Conservation (phyloP, 1,140 invertebrate genomes). For the Macrobrachium nipponense region DNA sequence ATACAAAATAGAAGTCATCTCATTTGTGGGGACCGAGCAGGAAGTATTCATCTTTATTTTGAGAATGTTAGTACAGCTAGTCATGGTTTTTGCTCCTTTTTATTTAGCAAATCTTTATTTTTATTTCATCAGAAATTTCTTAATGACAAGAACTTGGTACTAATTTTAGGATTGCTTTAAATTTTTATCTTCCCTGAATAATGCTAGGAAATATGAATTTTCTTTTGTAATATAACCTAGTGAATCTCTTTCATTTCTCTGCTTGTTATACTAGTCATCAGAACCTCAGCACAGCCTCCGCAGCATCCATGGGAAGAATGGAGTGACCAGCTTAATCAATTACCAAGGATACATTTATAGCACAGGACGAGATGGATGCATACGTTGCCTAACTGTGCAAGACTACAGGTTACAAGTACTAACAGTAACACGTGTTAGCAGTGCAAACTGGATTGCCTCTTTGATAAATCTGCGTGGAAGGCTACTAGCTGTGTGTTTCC, state of each 20-base stretch:
- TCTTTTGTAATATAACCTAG: too few relatives aligned
- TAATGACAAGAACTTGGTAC: too few relatives aligned
- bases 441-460: slow-evolving; percentile 26
- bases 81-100: too few relatives aligned
- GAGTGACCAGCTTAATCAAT: slow-evolving; percentile 30
- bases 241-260: too few relatives aligned
- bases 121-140: too few relatives aligned
- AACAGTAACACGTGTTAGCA: slow-evolving; percentile 25
- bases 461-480: slow-evolving; percentile 7
- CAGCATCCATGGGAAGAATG: slow-evolving; percentile 44
- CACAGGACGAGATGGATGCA: slow-evolving; percentile 43
- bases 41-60: slow-evolving; percentile 42
- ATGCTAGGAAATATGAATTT: too few relatives aligned
- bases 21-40: slow-evolving; percentile 46
- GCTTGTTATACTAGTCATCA: slow-evolving; percentile 6
- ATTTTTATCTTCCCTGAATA: too few relatives aligned
- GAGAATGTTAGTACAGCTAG: slow-evolving; percentile 7
- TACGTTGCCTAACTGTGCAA: slow-evolving; percentile 10
- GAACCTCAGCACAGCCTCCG: slow-evolving; percentile 26
- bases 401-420: slow-evolving; percentile 13
- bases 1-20: neutral
- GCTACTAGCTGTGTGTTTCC: slow-evolving; percentile 45
- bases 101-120: too few relatives aligned
- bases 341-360: slow-evolving; percentile 12
- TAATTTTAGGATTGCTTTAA: too few relatives aligned